Conservation (phyloP, 2,888 invertebrate species). For the Ashinkailepas kermadecensis region DNA sequence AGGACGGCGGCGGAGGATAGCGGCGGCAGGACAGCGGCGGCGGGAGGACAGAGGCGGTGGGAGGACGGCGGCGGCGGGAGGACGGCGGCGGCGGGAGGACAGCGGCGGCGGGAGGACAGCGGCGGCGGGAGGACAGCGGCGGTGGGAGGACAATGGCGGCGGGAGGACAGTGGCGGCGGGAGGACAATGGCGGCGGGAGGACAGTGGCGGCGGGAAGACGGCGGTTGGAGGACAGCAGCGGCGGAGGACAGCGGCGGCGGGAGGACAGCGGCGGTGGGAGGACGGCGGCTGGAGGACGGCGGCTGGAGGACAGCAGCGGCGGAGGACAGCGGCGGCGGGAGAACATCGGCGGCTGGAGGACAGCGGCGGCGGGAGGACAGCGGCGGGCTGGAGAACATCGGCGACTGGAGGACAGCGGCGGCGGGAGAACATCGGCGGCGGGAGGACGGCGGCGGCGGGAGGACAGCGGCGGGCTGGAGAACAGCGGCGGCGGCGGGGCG, state of each 20-base stretch:
- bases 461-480: neutral
- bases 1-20: neutral
- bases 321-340: neutral
- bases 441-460: neutral
- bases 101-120: neutral
- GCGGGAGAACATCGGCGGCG: conserved; percentile 17
- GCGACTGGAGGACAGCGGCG: conserved; percentile 13
- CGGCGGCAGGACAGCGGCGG: neutral
- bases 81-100: neutral
- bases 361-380: neutral
- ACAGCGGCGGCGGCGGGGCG: neutral
- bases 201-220: neutral
- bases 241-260: neutral
- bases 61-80: neutral
- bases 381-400: conserved; percentile 7
- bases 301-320: neutral
- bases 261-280: neutral
- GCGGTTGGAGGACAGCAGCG: neutral
- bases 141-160: neutral
- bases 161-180: neutral
- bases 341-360: neutral
- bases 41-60: neutral
- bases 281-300: neutral
- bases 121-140: neutral
- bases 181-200: neutral